phyloP scores from a whole-genome alignment of 2,113 vertebrate species.

The Lontra canadensis region DNA sequence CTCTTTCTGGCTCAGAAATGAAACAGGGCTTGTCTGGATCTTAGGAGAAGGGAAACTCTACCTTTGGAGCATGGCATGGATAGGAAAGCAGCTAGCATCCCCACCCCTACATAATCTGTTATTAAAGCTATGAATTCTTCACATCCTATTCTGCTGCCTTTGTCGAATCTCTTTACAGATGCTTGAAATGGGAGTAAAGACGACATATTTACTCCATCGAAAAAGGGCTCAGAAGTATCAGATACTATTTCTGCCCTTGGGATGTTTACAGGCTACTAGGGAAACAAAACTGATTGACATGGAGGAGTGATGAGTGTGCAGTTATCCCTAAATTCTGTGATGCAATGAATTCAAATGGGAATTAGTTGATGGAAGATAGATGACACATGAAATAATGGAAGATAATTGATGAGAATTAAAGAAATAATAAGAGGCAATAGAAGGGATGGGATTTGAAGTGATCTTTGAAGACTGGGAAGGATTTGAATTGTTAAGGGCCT shows the following conservation, averaged over 20 bases:
- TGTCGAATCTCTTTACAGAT: neutral
- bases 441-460: neutral
- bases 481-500: neutral
- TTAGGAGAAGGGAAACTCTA: neutral
- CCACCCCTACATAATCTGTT: neutral
- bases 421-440: neutral
- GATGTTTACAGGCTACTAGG: neutral
- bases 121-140: conserved; percentile 45
- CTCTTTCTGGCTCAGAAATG: conserved; percentile 26
- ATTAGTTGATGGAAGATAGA: too few species aligned
- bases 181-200: neutral
- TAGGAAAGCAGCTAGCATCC: neutral
- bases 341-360: neutral
- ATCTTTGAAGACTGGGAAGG: neutral
- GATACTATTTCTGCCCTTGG: neutral
- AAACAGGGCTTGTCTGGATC: neutral
- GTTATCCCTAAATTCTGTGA: neutral
- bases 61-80: neutral
- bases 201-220: neutral
- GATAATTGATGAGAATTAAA: neutral
- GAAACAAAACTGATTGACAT: neutral
- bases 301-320: neutral
- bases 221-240: neutral
- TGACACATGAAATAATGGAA: neutral
- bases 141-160: neutral